Base-by-base conservation (phyloP, 2,888 invertebrate species). In the Ecliptopera silaceata region DNA sequence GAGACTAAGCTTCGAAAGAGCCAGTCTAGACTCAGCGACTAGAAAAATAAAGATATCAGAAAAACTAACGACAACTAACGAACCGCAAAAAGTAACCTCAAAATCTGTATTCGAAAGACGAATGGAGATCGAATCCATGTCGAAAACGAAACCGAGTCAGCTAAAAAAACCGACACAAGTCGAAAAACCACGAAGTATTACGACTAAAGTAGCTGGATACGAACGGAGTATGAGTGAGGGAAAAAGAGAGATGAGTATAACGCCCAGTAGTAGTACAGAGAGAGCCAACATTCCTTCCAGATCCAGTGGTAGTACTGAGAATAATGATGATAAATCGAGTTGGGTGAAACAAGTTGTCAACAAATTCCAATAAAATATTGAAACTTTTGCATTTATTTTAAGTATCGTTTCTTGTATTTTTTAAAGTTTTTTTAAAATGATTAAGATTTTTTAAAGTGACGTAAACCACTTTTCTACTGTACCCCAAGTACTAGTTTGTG, bases 301-400 rank as follows among this genome's bases (percentile, higher is more conserved):
- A 70, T 77, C 59, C 68, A 75, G 68, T 74, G 65, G 66, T 62
- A 59, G 80, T 77, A 59, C 65, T 67, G 62, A 75, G 70, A 66
- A 17, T 57, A 36, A 80, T 43, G 72, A 74, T 5, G 88, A 88
- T 3, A 93, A 93, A 83, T 94, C 93, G 26, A 91, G 92, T 69
- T 95, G 95, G 95, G 95, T 95, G 0, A 94, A 94, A 72, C 94
- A 95, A 70, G 94, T 95, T 71, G 94, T 95, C 11, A 94, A 94
- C 66, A 93, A 94, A 88, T 93, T 95, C 74, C 95, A 95, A 91
- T 94, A 75, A 88, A 71, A 2, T 69, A 79, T 75, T 67, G 44
- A 59, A 71, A 77, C 62, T 65, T 71, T 70, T 82, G 84, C 84
- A 88, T 86, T 88, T 87, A 84, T 70, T 20, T 36, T 52, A 34